Evolutionary conservation across 2,797 vertebrate species (phyloP).

Genomic region (Karalla daura): DNA sequence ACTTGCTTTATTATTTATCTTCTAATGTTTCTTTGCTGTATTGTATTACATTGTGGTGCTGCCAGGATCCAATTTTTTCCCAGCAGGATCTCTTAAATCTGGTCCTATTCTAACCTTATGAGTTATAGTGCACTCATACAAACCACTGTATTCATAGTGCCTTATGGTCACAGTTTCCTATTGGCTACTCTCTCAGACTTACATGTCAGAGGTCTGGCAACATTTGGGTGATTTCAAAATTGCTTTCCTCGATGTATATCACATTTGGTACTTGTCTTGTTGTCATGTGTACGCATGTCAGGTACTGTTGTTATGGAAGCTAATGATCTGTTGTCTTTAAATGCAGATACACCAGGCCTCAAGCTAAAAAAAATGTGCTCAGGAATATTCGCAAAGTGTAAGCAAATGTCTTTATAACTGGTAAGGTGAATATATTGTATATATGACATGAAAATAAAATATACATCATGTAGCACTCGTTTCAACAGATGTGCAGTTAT

Average conservation of each 20-base stretch:
- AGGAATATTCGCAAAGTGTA: conserved; percentile 76
- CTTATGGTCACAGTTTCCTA: conserved; percentile 62
- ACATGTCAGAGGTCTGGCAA: conserved; percentile 23
- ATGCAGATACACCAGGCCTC: conserved; percentile 84
- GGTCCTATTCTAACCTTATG: conserved; percentile 23
- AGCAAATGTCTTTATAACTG: conserved; percentile 68
- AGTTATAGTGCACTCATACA: conserved; percentile 51
- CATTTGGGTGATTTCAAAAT: conserved; percentile 14
- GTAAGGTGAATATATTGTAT: conserved; percentile 40
- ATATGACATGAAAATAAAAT: conserved; percentile 64
- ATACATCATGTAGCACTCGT: conserved; percentile 36
- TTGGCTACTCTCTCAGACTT: conserved; percentile 18
- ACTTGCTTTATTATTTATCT: conserved; percentile 58
- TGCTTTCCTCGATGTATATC: conserved; percentile 37
- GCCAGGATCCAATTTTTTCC: conserved; percentile 31
- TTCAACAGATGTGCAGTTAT: no score
- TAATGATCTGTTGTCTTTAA: conserved; percentile 75
- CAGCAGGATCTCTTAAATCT: conserved; percentile 30
- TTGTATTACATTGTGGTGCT: conserved; percentile 58
- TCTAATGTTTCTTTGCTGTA: conserved; percentile 26
- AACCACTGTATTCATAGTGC: conserved; percentile 68
- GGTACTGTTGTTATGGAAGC: conserved; percentile 58
- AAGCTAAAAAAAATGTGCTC: conserved; percentile 84
- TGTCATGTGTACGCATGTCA: conserved; percentile 47
- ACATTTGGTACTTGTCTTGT: conserved; percentile 43